Evolutionary conservation across 2,113 vertebrate genomes (phyloP), one percentile per base, ranked within the genome.

Genomic region (Uria aalge): DNA sequence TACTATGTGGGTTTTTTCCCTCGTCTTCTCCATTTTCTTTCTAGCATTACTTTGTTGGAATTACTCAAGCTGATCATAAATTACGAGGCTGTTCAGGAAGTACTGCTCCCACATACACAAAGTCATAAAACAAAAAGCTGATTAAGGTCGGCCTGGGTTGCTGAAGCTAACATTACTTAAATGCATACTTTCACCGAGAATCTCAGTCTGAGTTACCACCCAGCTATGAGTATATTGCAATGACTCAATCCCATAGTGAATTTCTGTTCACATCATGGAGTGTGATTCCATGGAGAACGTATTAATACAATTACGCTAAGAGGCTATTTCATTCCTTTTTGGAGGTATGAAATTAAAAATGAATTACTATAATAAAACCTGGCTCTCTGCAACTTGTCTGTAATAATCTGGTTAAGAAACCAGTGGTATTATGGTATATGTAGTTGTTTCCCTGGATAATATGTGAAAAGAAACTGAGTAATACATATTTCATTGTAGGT

Each of bases 221-320:
- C 55, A 72, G 21, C 27, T 59, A 6, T 52, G 64, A 78, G 8
- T 27, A 53, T 66, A 77, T 38, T 72, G 41, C 32, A 73, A 38
- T 67, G 24, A 66, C 76, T 84, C 91, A 93, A 85, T 77, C 24
- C 55, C 50, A 57, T 23, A 88, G 29, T 40, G 66, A 87, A 79
- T 85, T 94, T 92, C 43, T 67, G 38, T 75, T 94, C 13, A 4
- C 85, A 91, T 72, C 75, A 89, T 68, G 53, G 69, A 90, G 60
- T 85, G 36, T 34, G 53, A 95, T 75, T 85, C 74, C 78, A 82
- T 76, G n/a, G 66, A 78, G 75, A 94, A 93, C 56, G 53, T 67
- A 87, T 60, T 79, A 88, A 80, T 68, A 71, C 17, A 95, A 93
- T 94, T 96, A 93, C 78, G 56, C 21, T 67, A 88, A 93, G 26